These are phyloP conservation scores for Eudiplozoon nipponicum DNA, from an alignment of 2,888 invertebrate genomes.

Conservation along the genomic window DNA sequence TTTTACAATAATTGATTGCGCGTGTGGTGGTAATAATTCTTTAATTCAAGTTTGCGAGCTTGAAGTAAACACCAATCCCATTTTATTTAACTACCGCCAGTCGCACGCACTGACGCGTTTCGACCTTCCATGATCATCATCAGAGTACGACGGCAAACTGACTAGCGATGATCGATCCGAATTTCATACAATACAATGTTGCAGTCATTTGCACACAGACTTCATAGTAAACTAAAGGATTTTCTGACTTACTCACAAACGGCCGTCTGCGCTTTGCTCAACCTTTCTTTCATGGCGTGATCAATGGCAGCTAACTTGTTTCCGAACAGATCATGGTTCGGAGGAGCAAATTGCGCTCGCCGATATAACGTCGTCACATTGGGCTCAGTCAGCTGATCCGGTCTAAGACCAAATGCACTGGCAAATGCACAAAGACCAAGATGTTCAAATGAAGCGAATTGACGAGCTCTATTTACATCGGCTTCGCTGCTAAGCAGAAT, in stretches of 20 bases:
- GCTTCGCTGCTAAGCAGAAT: constrained; percentile 29
- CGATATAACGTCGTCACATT: constrained; percentile 4
- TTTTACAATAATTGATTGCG: no score
- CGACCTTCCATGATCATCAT: no score
- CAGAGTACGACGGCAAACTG: no score
- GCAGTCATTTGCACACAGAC: no score
- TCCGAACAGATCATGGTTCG: constrained; percentile 1
- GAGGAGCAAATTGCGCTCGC: constrained; percentile 10
- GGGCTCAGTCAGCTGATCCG: constrained; percentile 7
- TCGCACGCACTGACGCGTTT: no score
- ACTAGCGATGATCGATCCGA: no score
- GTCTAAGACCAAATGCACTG: constrained; percentile 4
- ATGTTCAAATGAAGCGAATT: constrained; percentile 1
- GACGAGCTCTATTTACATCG: not conserved
- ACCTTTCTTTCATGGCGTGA: constrained; percentile 33
- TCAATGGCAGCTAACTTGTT: constrained; percentile 29
- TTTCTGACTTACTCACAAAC: constrained; percentile 30
- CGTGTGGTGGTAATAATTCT: no score
- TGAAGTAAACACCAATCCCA: no score
- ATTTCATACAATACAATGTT: no score
- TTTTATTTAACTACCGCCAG: no score
- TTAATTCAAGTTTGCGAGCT: no score
- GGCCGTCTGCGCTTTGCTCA: constrained; percentile 9
- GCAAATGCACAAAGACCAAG: constrained; percentile 9
- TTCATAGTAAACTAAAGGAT: no score